Evolutionary conservation across 2,113 vertebrate genomes (phyloP), one percentile per base, ranked within the genome.

Genomic region (Muscicapa adusta): DNA sequence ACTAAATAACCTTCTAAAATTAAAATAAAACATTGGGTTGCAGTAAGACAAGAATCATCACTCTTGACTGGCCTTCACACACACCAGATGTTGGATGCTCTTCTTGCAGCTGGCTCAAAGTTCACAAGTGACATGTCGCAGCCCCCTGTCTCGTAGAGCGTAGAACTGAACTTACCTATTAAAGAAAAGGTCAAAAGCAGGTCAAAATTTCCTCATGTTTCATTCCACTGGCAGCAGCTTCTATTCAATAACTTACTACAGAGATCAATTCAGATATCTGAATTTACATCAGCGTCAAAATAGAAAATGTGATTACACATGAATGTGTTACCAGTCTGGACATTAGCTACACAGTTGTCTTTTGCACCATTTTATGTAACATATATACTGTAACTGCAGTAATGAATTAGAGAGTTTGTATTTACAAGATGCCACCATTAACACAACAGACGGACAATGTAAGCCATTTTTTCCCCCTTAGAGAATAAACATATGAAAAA

Each of bases 61-160:
- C 42, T 92, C 76, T 94, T 94, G 91, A 96, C 45, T 94, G 53
- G 74, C 92, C 91, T 96, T 97, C 85, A 94, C 95, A 98, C 99
- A 98, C 96, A 99, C 99, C 99, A 99, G 97, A 99, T 97, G 95
- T 99, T 99, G 94, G 99, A 99, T 89, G 99, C 98, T 98, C 99
- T 98, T 98, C 99, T 98, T 97, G 99, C 99, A 97, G 99, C 99
- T 83, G 99, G 98, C 97, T 99, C 99, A 97, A 99, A 99, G 96
- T 99, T 99, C 97, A 99, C 99, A 97, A 99, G 98, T 22, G 99
- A 99, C 98, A 99, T 98, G 97, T 99, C 99, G 96, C 99, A 99
- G 95, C 99, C 99, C 86, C 98, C 98, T 50, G 98, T 99, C 97
- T 99, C 99, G 89, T 99, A 99, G 77, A 99, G 97, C 47, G 99